These are phyloP conservation scores for Pseudoatta argentina DNA, from an alignment of 1,140 invertebrate species.

Conservation along the genomic window DNA sequence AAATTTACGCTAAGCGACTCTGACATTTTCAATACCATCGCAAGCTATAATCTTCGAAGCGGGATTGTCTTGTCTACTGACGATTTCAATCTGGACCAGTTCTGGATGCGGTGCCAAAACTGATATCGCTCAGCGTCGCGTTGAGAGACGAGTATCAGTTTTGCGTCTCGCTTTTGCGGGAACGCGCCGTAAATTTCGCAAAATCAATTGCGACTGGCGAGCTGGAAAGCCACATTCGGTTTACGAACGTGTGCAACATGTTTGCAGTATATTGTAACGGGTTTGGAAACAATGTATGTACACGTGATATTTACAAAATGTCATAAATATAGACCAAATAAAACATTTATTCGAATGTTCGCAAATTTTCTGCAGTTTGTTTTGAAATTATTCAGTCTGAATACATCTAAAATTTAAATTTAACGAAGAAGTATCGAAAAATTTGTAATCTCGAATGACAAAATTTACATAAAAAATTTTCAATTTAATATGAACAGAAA, in stretches of 20 bases:
- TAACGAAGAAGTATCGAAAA: not conserved
- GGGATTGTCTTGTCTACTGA: conserved; percentile 30
- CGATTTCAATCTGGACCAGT: conserved; percentile 38
- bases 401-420: conserved; percentile 30
- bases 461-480: conserved; percentile 12
- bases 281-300: conserved; percentile 30
- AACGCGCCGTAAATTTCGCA: conserved; percentile 27
- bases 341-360: conserved; percentile 19
- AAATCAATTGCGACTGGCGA: conserved; percentile 47
- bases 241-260: conserved; percentile 7
- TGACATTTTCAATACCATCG: conserved; percentile 19
- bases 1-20: not conserved
- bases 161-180: conserved; percentile 34
- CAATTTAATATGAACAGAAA: not conserved
- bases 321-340: conserved; percentile 22
- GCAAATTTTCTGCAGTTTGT: not conserved
- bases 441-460: not conserved
- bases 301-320: conserved; percentile 22
- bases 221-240: conserved; percentile 48
- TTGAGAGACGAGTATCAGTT: conserved; percentile 27
- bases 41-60: conserved; percentile 16
- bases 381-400: conserved; percentile 3
- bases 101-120: conserved; percentile 20
- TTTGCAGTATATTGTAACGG: conserved; percentile 20
- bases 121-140: conserved; percentile 37